phyloP scores from a whole-genome alignment of 2,888 invertebrate species.

The Spilosoma lubricipeda region DNA sequence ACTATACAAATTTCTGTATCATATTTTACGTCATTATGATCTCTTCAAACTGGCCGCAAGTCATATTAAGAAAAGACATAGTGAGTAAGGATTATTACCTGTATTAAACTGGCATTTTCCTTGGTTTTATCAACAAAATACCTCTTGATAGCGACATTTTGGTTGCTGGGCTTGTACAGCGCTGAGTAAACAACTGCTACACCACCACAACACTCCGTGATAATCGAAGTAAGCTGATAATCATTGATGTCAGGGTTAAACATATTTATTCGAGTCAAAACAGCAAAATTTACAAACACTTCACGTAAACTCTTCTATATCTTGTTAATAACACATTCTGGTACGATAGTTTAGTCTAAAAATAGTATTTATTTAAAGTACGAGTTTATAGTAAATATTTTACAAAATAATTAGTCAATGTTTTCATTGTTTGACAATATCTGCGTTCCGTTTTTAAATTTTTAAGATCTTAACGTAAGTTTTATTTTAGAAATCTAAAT shows the following conservation, averaged over 20 bases:
- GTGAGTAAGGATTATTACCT: constrained; percentile 64
- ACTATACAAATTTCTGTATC: background rate
- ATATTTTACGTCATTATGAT: background rate
- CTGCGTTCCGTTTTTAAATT: constrained; percentile 29
- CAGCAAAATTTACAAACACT: constrained; percentile 27
- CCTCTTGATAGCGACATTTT: constrained; percentile 91
- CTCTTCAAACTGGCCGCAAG: background rate
- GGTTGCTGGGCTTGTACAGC: constrained; percentile 88
- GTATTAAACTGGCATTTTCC: constrained; percentile 86
- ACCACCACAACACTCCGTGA: constrained; percentile 90
- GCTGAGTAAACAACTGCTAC: constrained; percentile 90
- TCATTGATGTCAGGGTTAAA: constrained; percentile 87
- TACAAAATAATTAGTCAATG: constrained; percentile 43
- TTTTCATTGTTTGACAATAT: constrained; percentile 50
- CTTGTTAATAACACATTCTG: constrained; percentile 43
- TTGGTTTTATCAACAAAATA: constrained; percentile 91
- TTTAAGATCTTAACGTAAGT: too few relatives aligned
- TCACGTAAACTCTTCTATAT: constrained; percentile 16
- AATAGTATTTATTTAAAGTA: constrained; percentile 30
- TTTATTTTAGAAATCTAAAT: too few relatives aligned
- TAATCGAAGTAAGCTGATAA: constrained; percentile 89
- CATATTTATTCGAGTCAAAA: constrained; percentile 67
- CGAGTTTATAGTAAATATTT: constrained; percentile 42
- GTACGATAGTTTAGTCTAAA: constrained; percentile 27
- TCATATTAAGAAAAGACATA: background rate